Percentiles rank a stretch among this genome's conserved stretches.
Evolutionary conservation across 2,113 vertebrate genomes (phyloP).

Genomic region (Equus quagga): DNA sequence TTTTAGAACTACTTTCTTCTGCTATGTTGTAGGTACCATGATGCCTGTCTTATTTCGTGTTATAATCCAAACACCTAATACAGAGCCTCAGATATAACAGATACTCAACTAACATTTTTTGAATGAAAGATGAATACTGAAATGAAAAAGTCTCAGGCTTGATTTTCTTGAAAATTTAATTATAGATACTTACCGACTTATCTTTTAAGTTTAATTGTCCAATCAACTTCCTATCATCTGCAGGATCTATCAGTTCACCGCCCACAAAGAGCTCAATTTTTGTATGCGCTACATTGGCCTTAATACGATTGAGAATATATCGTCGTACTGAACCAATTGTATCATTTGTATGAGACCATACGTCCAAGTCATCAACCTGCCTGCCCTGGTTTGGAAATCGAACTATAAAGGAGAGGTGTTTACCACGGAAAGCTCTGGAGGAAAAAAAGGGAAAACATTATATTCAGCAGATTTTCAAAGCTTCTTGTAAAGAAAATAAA

Average conservation of each 20-base stretch:
- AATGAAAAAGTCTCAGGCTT: conserved; percentile 2
- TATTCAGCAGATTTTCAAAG: background rate
- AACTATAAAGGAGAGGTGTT: conserved; percentile 97
- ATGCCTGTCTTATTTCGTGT: background rate
- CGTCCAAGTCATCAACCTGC: conserved; percentile 98
- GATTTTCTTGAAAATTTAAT: background rate
- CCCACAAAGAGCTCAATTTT: conserved; percentile 99
- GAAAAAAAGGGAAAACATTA: background rate
- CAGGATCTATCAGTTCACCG: conserved; percentile 98
- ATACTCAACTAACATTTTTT: background rate
- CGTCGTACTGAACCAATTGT: conserved; percentile 98
- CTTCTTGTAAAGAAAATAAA: conserved; percentile 31
- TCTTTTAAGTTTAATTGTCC: conserved; percentile 99
- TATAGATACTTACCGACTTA: conserved; percentile 93
- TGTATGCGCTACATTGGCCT: conserved; percentile 97
- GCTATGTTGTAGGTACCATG: background rate
- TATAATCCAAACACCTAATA: conserved; percentile 44
- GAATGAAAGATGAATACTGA: background rate
- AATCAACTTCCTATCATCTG: conserved; percentile 98
- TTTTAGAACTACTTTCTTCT: conserved; percentile 48
- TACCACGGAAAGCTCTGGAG: conserved; percentile 97
- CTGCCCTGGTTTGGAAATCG: conserved; percentile 99
- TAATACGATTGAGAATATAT: conserved; percentile 97
- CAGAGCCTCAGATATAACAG: background rate
- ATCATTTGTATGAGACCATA: conserved; percentile 99